Evolutionary conservation across 2,888 invertebrate species (phyloP).

Genomic region (Tortrix viridana): DNA sequence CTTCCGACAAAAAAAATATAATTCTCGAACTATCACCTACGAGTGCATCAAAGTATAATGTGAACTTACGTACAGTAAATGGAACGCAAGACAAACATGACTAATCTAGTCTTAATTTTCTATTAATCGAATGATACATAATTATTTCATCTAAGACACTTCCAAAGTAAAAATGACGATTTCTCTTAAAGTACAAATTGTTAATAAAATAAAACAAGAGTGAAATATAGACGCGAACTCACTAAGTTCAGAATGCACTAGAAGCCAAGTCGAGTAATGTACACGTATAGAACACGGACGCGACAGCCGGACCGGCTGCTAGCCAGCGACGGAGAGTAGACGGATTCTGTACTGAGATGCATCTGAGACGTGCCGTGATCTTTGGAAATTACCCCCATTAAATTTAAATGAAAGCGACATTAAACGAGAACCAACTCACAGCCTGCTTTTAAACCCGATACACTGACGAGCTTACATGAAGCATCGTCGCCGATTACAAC

Average conservation of each 20-base stretch:
- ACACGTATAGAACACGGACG: slow-evolving; percentile 72
- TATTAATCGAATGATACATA: slow-evolving; percentile 71
- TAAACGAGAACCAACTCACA: slow-evolving; percentile 82
- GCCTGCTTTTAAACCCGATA: slow-evolving; percentile 76
- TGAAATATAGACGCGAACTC: slow-evolving; percentile 73
- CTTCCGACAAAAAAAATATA: slow-evolving; percentile 75
- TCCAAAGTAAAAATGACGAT: slow-evolving; percentile 59
- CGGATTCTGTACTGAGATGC: slow-evolving; percentile 80
- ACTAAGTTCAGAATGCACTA: slow-evolving; percentile 64
- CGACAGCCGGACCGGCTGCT: slow-evolving; percentile 54
- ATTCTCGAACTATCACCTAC: slow-evolving; percentile 70
- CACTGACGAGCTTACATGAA: slow-evolving; percentile 60
- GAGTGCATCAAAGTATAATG: slow-evolving; percentile 79
- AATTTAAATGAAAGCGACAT: slow-evolving; percentile 67
- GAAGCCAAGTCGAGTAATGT: slow-evolving; percentile 80
- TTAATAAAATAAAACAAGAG: slow-evolving; percentile 66
- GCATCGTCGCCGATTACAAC: slow-evolving; percentile 62
- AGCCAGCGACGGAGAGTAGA: slow-evolving; percentile 79
- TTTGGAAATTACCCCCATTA: slow-evolving; percentile 69
- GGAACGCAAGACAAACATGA: slow-evolving; percentile 74
- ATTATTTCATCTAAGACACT: slow-evolving; percentile 65
- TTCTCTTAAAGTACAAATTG: slow-evolving; percentile 71
- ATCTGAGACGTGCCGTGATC: slow-evolving; percentile 76
- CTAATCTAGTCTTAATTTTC: slow-evolving; percentile 77
- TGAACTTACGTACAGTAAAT: slow-evolving; percentile 77